Percentiles rank a stretch among this genome's conserved stretches.
These are phyloP conservation scores for Cherax quadricarinatus DNA, from an alignment of 1,140 invertebrate species.

Conservation along the genomic window DNA sequence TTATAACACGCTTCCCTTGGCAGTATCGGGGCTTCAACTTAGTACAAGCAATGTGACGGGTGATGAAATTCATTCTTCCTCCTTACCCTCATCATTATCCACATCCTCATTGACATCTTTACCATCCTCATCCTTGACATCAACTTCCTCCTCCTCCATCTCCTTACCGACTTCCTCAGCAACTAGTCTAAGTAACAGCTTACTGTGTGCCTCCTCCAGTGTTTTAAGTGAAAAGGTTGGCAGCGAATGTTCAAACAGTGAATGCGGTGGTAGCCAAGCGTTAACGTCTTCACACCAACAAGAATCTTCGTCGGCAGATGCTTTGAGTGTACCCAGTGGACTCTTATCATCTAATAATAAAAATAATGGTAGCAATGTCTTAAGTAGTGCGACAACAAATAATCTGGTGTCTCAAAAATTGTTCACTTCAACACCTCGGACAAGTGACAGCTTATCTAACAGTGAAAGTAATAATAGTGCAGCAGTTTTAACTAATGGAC, in stretches of 20 bases:
- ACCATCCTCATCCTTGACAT: constrained; percentile 46
- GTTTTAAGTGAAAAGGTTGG: constrained; percentile 56
- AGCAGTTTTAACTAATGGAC: constrained; percentile 66
- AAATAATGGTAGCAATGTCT: constrained; percentile 68
- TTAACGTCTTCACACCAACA: constrained; percentile 50
- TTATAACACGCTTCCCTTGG: constrained; percentile 68
- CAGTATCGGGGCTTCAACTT: constrained; percentile 70
- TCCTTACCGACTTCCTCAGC: constrained; percentile 62
- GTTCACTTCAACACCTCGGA: constrained; percentile 55
- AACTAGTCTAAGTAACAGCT: constrained; percentile 72
- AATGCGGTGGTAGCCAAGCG: constrained; percentile 45
- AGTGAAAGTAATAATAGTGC: constrained; percentile 65
- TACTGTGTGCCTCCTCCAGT: constrained; percentile 68
- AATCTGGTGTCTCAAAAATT: constrained; percentile 69
- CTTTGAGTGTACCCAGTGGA: constrained; percentile 66
- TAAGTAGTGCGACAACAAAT: constrained; percentile 68
- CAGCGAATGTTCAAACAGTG: constrained; percentile 68
- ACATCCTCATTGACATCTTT: constrained; percentile 47
- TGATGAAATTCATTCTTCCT: constrained; percentile 67
- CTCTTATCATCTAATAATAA: constrained; percentile 63
- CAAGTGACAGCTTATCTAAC: constrained; percentile 65
- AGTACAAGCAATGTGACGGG: constrained; percentile 71
- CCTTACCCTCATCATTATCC: constrained; percentile 58
- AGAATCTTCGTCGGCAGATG: constrained; percentile 60
- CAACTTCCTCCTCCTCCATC: constrained; percentile 39